Base-by-base conservation (phyloP, 2,797 vertebrate genomes). In the Sebastes hubbsi region DNA sequence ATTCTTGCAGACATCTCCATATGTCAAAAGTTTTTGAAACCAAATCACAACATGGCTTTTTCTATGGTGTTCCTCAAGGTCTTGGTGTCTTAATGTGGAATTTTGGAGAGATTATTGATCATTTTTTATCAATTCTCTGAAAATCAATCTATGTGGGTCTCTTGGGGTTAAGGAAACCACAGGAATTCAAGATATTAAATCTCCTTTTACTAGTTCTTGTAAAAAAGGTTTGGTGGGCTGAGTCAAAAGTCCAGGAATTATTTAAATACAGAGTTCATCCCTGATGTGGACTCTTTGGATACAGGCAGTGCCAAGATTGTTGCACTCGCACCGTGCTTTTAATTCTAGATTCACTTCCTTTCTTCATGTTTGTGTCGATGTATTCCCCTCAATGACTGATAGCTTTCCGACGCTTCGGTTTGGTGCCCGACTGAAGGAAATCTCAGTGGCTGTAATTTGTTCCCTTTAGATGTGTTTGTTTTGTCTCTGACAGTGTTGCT, bases 391-490 rank as follows among this genome's bases (percentile, higher is more conserved):
- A 75, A 73, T 85, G 82, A 86, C 74, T 85, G 86, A 82, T 65
- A 60, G 78, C 81, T 68, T 80, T 75, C 86, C 64, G 9, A 36
- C 70, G 73, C 77, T 82, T 64, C 13, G 46, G 65, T 84, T 85
- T 85, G 56, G 56, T 25, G 81, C 22, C 76, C 76, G 82, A 84
- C 66, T 58, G 77, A 76, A 70, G 75, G 78, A 75, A 82, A 71
- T 76, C 63, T 89, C 75, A 65, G 81, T 75, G 73, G 85, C 80
- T 89, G 77, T 81, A 81, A 89, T 87, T 77, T 85, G 79, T 89
- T 87, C 70, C 65, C 78, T 84, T 90, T 85, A 72, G 72, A 75
- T 76, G 80, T 88, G 77, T 83, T 87, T 91, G 83, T 89, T 92
- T 82, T 78, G 77, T 80, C 72, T 80, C 62, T 76, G 78, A 87